Evolutionary conservation across 1,140 invertebrate genomes (phyloP).

Genomic region (Drosophila auraria): DNA sequence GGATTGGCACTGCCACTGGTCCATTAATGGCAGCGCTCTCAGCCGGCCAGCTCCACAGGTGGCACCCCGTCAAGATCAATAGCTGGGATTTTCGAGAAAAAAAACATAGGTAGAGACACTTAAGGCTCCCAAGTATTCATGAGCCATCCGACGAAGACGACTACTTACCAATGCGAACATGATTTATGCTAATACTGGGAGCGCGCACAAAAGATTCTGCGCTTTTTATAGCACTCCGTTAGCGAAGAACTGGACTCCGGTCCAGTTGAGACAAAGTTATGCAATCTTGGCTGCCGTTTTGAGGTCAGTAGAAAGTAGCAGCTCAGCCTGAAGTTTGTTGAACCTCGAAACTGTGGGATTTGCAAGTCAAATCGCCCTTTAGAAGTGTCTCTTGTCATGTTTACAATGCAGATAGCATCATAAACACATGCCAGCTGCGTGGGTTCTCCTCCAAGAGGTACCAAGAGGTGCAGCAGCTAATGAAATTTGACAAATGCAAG

Average conservation of each 20-base stretch:
- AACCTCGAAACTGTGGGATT: constrained; percentile 50
- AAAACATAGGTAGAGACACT: not conserved
- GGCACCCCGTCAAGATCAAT: constrained; percentile 32
- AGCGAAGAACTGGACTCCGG: constrained; percentile 5
- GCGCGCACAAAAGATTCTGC: constrained; percentile 58
- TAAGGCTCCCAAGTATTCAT: constrained; percentile 30
- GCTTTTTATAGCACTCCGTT: constrained; percentile 65
- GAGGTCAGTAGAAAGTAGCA: constrained; percentile 73
- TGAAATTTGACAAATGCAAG: constrained; percentile 77
- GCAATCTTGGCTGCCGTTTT: constrained; percentile 37
- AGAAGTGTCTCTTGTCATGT: constrained; percentile 47
- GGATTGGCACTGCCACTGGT: constrained; percentile 52
- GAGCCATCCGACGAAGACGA: constrained; percentile 6
- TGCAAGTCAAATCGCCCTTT: constrained; percentile 67
- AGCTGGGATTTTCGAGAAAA: constrained; percentile 8
- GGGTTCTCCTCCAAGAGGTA: constrained; percentile 40
- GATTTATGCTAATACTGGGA: constrained; percentile 77
- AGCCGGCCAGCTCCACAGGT: constrained; percentile 26
- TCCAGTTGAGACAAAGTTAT: constrained; percentile 33
- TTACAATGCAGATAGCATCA: constrained; percentile 48
- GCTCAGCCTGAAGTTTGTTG: constrained; percentile 54
- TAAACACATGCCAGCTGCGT: constrained; percentile 16
- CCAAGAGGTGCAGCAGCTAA: constrained; percentile 60
- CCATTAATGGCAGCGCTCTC: constrained; percentile 35
- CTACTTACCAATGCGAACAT: constrained; percentile 78